Evolutionary conservation across 2,113 vertebrate genomes (phyloP), one percentile per base, ranked within the genome.

Genomic region (Phoenicopterus ruber): DNA sequence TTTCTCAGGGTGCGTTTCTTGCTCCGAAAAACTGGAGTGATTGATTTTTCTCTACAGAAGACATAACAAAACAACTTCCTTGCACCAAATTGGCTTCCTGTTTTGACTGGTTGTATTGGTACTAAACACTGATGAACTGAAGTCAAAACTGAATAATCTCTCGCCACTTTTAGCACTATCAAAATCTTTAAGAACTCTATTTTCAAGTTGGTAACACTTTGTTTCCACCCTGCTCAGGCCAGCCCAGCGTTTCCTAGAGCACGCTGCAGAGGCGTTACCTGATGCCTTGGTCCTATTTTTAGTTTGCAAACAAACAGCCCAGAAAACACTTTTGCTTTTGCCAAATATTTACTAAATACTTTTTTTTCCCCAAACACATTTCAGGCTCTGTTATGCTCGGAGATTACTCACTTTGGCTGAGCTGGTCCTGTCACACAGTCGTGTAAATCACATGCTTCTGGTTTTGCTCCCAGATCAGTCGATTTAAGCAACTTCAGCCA

Each of bases 11-110:
- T 28, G 34, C n/a, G 11, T 69, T 86, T 73, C 55, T 36, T 69
- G 32, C 25, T 57, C 42, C 6, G 6, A 2, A 20, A 57, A 31
- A 31, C 1, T 1, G 0, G 0, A 85, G 28, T 3, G 6, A 38
- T 17, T 42, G 49, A 24, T 83, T 92, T 82, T 52, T 31, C 38
- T 46, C 44, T 52, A 9, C 28, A 36, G 59, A 11, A 82, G 65
- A 47, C 28, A 34, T 6, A 86, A 46, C 21, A 62, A 72, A 62
- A 29, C 36, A 67, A 59, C 52, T 71, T 82, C 4, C 32, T 34
- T 21, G 0, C 24, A 4, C 17, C 20, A 16, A 71, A 79, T 17
- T 4, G 4, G 10, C 47, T 31, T 79, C 54, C 34, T 38, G 28
- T 7, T 88, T 54, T 31, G 32, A 32, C 38, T n/a, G 11, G 11